phyloP scores from a whole-genome alignment of 2,113 vertebrate genomes.

The Acrocephalus arundinaceus region DNA sequence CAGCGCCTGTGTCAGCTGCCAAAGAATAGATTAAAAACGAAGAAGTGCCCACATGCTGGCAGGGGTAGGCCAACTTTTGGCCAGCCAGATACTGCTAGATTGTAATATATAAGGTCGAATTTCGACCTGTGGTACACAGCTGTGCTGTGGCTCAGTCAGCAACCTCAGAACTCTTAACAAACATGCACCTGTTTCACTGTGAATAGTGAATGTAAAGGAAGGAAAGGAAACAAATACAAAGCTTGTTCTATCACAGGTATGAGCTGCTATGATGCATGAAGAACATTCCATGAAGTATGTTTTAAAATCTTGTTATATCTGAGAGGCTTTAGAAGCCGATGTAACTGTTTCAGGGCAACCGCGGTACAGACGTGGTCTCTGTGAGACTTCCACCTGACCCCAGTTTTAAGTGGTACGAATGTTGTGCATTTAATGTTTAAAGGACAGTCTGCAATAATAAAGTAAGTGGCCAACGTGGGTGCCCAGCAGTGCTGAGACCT shows the following conservation, averaged over 20 bases:
- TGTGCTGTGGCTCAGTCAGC: constrained; percentile 91
- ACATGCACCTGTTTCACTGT: constrained; percentile 94
- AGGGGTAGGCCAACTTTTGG: constrained; percentile 80
- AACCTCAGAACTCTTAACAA: constrained; percentile 85
- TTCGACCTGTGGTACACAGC: constrained; percentile 87
- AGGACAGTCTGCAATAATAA: constrained; percentile 99
- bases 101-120: constrained; percentile 86
- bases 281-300: constrained; percentile 97
- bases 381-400: constrained; percentile 99
- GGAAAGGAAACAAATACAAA: constrained; percentile 79
- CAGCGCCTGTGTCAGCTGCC: constrained; percentile 90
- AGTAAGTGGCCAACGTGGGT: constrained; percentile 89
- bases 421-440: constrained; percentile 99
- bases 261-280: constrained; percentile 91
- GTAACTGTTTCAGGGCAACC: constrained; percentile 93
- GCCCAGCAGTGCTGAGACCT: constrained; percentile 97
- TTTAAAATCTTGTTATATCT: constrained; percentile 96
- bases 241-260: constrained; percentile 88
- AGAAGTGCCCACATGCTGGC: constrained; percentile 92
- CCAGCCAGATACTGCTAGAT: constrained; percentile 86
- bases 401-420: constrained; percentile 99
- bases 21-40: constrained; percentile 89
- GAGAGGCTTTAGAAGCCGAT: constrained; percentile 95
- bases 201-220: constrained; percentile 95
- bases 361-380: constrained; percentile 99